These are phyloP conservation scores for Pteromalus puparum DNA, from an alignment of 1,140 invertebrate genomes.

Conservation along the genomic window DNA sequence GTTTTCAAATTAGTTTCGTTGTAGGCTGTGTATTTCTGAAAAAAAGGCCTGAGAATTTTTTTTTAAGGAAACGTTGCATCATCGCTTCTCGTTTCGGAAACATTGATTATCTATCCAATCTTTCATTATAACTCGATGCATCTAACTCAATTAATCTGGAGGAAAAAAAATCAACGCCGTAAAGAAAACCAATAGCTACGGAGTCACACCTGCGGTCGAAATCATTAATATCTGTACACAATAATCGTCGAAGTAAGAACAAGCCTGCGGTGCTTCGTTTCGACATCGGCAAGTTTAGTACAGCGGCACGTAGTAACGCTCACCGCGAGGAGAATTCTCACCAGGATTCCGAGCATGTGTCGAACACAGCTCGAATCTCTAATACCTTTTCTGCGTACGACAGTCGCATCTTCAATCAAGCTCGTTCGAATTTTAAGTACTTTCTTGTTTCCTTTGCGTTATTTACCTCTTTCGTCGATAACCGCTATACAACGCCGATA, in stretches of 20 bases:
- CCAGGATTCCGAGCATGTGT: conserved; percentile 49
- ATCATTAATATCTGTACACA: not conserved
- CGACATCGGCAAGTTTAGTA: not conserved
- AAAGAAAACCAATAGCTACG: not conserved
- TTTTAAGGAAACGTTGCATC: not conserved
- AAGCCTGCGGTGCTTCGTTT: not conserved
- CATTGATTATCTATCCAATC: not conserved
- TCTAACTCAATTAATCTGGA: too few relatives aligned
- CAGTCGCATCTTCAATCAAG: conserved; percentile 67
- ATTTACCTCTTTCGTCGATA: not conserved
- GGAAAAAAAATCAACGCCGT: too few relatives aligned
- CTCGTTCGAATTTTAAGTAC: conserved; percentile 44
- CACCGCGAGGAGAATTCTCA: conserved; percentile 63
- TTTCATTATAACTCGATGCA: not conserved
- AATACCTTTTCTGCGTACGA: conserved; percentile 65
- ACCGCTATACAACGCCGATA: not conserved
- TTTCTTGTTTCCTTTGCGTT: not conserved
- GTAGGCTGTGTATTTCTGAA: not conserved
- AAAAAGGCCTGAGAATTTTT: not conserved
- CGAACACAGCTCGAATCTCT: conserved; percentile 70
- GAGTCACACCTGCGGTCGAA: not conserved
- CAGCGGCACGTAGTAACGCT: conserved; percentile 46
- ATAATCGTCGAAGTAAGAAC: not conserved
- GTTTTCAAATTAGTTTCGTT: not conserved
- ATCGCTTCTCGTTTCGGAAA: not conserved